Evolutionary conservation across 2,113 vertebrate genomes (phyloP).

Genomic region (Siphamia tubifer): DNA sequence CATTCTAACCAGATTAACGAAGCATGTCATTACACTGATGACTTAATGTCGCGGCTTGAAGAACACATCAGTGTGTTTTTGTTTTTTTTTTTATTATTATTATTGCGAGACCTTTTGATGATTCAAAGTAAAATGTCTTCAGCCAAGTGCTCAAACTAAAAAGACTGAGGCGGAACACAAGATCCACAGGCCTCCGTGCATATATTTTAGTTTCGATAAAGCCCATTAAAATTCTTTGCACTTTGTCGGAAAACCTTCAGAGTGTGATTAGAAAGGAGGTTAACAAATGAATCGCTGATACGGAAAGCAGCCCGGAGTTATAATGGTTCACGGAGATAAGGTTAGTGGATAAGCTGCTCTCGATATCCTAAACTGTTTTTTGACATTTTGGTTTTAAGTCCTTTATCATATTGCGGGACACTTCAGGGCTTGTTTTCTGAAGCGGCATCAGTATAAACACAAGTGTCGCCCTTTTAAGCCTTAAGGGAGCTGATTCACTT

Average conservation of each 20-base stretch:
- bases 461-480: background rate
- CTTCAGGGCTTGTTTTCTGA: constrained; percentile 17
- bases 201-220: background rate
- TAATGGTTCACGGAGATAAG: constrained; percentile 45
- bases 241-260: constrained; percentile 4
- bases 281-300: constrained; percentile 46
- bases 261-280: constrained; percentile 27
- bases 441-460: background rate
- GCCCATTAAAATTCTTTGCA: constrained; percentile 16
- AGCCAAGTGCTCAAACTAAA: background rate
- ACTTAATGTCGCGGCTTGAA: background rate
- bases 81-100: too few species aligned
- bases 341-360: constrained; percentile 34
- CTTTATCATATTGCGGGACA: constrained; percentile 18
- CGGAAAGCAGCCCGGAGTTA: constrained; percentile 37
- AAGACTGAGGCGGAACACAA: background rate
- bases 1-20: background rate
- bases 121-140: background rate
- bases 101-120: background rate
- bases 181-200: constrained; percentile 2
- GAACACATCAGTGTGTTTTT: background rate
- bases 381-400: constrained; percentile 18
- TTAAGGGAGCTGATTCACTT: background rate
- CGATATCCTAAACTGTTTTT: constrained; percentile 23
- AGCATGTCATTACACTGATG: background rate